Conservation (phyloP, 2,113 vertebrate species). For the Oreocharis arfaki region DNA sequence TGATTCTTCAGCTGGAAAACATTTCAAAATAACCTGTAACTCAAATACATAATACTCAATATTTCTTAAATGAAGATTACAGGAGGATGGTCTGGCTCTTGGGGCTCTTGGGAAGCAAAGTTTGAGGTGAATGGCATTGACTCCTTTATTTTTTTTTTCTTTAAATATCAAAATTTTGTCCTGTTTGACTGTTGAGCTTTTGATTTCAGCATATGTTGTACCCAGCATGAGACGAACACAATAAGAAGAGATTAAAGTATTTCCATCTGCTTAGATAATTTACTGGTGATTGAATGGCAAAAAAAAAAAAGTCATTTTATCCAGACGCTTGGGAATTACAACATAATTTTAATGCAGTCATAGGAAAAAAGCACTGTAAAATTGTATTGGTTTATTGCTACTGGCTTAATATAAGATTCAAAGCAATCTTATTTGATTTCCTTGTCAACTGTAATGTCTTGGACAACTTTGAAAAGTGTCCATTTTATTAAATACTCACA, state of each 20-base stretch:
- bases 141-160: background rate
- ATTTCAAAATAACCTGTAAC: background rate
- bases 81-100: background rate
- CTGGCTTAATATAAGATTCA: background rate
- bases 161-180: background rate
- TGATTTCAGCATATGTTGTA: background rate
- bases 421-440: background rate
- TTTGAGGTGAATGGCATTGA: background rate
- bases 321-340: background rate
- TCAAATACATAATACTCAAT: background rate
- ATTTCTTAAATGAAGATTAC: background rate
- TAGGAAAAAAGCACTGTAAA: background rate
- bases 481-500: background rate
- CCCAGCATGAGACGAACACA: background rate
- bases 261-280: background rate
- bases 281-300: background rate
- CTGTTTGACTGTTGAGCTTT: background rate
- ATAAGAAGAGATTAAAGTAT: background rate
- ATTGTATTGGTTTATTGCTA: background rate
- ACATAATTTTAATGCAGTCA: background rate
- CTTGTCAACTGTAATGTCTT: background rate
- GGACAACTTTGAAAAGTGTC: background rate
- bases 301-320: background rate
- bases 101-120: background rate
- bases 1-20: background rate